Evolutionary conservation across 2,888 invertebrate genomes (phyloP), one percentile per base, ranked within the genome.

Genomic region (Axea sp.): DNA sequence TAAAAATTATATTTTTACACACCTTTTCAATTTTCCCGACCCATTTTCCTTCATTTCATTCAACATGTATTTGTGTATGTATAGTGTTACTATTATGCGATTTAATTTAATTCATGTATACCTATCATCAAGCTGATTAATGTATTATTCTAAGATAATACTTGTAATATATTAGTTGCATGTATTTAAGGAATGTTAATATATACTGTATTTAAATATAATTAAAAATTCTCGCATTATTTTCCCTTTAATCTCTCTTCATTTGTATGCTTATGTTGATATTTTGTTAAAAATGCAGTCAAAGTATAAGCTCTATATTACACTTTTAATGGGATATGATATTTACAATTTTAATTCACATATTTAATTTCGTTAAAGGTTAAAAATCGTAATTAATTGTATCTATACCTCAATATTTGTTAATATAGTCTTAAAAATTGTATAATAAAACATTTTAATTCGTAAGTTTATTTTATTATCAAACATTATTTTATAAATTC

Each of bases 151-250:
- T 84, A 83, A 84, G 83, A 80, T 82, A 82, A 80, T 82, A 81
- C 80, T 45, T 86, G 84, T 86, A 86, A 80, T 80, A 79, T 80
- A 81, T 78, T 80, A 78, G 76, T 75, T 83, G 82, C 82, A 85
- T 85, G 82, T 85, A 84, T 73, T 79, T 83, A 85, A 82, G 84
- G 83, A 85, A 81, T 85, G 85, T 85, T 84, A 80, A 83, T 83
- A 81, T 77, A 81, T 75, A 59, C 22, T 84, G 82, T 86, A 85
- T 78, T 80, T 81, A 77, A 83, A 80, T 78, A 80, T 78, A 73
- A 83, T 24, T 6, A 3, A 84, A 85, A 77, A 77, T 73, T 81
- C 79, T 68, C 80, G 77, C 80, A 80, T 81, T 78, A 80, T 81
- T 76, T 75, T 47, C 76, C 64, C 67, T 43, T 72, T 78, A 53